phyloP scores from a whole-genome alignment of 2,797 vertebrate species.

The Tamandua tetradactyla region DNA sequence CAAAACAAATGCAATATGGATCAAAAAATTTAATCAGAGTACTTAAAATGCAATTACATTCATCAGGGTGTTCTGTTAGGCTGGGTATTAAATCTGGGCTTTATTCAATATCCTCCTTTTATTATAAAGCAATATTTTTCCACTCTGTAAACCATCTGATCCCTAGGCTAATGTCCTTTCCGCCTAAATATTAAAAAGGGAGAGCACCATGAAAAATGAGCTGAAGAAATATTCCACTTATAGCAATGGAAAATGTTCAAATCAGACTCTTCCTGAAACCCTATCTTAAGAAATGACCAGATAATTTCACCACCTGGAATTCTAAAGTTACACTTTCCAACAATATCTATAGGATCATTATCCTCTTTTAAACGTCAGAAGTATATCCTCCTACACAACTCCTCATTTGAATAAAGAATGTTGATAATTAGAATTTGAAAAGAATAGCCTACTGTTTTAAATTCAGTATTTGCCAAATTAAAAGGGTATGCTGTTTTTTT shows the following conservation, averaged over 20 bases:
- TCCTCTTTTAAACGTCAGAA: constrained; percentile 74
- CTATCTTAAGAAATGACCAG: constrained; percentile 67
- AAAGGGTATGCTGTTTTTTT: constrained; percentile 28
- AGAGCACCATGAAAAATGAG: constrained; percentile 76
- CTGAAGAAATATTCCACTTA: constrained; percentile 70
- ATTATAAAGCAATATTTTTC: constrained; percentile 89
- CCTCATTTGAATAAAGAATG: constrained; percentile 7
- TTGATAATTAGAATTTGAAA: constrained; percentile 55
- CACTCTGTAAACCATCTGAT: constrained; percentile 88
- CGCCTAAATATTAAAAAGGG: constrained; percentile 83
- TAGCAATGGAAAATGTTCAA: constrained; percentile 70
- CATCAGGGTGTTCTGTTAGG: constrained; percentile 88
- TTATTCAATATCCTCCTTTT: constrained; percentile 90
- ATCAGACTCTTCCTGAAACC: constrained; percentile 61
- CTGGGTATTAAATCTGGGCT: constrained; percentile 88
- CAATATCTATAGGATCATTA: constrained; percentile 70
- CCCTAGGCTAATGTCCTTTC: constrained; percentile 86
- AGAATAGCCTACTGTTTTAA: constrained; percentile 48
- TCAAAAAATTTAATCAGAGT: constrained; percentile 95
- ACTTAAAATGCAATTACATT: constrained; percentile 94
- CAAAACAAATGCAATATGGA: constrained; percentile 95
- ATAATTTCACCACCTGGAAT: constrained; percentile 75
- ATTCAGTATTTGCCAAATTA: constrained; percentile 12
- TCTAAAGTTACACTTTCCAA: constrained; percentile 77
- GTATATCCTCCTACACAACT: constrained; percentile 43